Evolutionary conservation across 1,140 invertebrate genomes (phyloP).

Genomic region (Teleopsis dalmanni): DNA sequence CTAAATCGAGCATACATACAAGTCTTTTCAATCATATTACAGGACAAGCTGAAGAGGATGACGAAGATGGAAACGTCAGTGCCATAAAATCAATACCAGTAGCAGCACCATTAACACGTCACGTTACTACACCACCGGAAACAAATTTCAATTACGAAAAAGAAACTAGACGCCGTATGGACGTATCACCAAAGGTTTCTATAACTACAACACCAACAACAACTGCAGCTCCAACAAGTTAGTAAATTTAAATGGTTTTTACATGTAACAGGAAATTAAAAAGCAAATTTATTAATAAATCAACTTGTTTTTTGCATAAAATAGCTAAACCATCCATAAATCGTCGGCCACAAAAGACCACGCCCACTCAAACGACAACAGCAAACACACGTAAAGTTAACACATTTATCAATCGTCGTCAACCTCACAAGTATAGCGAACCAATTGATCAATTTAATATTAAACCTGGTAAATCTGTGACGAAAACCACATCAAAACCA

Average conservation of each 20-base stretch:
- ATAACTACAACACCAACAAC: slow-evolving; percentile 7
- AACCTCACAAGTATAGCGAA: slow-evolving; percentile 14
- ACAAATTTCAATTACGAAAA: slow-evolving; percentile 1
- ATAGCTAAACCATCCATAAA: slow-evolving; percentile 14
- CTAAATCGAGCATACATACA: slow-evolving; percentile 37
- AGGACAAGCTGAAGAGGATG: slow-evolving; percentile 8
- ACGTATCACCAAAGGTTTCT: neutral
- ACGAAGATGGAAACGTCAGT: slow-evolving; percentile 2
- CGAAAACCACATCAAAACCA: neutral
- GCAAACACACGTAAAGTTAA: neutral
- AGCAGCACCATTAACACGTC: neutral
- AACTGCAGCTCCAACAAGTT: neutral
- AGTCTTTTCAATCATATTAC: slow-evolving; percentile 36
- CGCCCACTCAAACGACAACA: slow-evolving; percentile 8
- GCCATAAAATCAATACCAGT: slow-evolving; percentile 1
- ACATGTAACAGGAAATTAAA: slow-evolving; percentile 7
- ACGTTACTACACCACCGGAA: neutral
- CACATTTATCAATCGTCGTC: slow-evolving; percentile 3
- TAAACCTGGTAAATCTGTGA: neutral
- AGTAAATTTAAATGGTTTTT: slow-evolving; percentile 3
- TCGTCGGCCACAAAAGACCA: slow-evolving; percentile 16
- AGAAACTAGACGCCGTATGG: slow-evolving; percentile 10
- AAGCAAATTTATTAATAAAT: too few relatives aligned
- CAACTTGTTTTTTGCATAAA: neutral
- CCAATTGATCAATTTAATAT: slow-evolving; percentile 8